Evolutionary conservation across 2,113 vertebrate species (phyloP).

Genomic region (Danionella cerebrum): DNA sequence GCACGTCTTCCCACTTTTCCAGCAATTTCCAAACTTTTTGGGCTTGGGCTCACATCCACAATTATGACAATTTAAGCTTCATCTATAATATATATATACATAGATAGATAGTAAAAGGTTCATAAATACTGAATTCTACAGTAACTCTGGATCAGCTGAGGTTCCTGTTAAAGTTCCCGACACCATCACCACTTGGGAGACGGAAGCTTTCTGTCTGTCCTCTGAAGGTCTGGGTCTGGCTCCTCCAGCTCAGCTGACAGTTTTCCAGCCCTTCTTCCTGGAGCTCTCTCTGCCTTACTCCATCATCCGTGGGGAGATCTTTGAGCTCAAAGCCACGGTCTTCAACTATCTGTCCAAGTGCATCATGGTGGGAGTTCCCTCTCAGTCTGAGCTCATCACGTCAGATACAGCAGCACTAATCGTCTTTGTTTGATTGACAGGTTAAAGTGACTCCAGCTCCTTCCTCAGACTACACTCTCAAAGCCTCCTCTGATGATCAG

Average conservation of each 20-base stretch:
- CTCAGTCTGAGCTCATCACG: background rate
- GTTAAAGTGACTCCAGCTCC: conserved; percentile 54
- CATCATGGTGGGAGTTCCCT: conserved; percentile 65
- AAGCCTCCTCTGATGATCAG: conserved; percentile 49
- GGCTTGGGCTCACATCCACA: too few species aligned
- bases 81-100: too few species aligned
- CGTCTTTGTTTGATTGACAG: conserved; percentile 38
- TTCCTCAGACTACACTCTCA: conserved; percentile 57
- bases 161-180: conserved; percentile 70
- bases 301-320: conserved; percentile 49
- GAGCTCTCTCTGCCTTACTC: conserved; percentile 70
- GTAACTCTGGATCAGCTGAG: conserved; percentile 42
- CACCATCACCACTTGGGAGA: conserved; percentile 81
- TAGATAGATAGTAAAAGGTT: too few species aligned
- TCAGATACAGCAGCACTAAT: background rate
- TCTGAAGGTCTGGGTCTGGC: conserved; percentile 75
- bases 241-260: conserved; percentile 50
- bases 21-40: too few species aligned
- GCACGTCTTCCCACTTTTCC: too few species aligned
- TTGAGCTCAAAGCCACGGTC: conserved; percentile 67
- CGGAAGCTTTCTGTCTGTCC: conserved; percentile 74
- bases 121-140: conserved; percentile 7
- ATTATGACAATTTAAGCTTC: too few species aligned
- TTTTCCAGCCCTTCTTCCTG: conserved; percentile 76
- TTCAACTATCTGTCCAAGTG: conserved; percentile 76